Conservation (phyloP, 1,140 invertebrate genomes). For the Drosophila arawakana region DNA sequence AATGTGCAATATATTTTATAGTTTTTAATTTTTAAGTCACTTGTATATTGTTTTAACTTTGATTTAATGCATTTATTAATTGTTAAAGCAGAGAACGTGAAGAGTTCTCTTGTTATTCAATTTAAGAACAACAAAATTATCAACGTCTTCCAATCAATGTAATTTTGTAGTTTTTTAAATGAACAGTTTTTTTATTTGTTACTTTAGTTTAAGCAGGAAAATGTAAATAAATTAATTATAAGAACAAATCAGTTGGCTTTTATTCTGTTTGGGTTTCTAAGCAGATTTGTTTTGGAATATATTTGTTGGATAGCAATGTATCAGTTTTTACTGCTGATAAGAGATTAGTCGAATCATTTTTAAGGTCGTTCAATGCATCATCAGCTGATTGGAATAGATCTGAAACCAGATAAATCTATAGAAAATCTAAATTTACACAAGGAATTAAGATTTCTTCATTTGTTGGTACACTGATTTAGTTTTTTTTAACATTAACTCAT, state of each 20-base stretch:
- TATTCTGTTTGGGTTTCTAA: not conserved
- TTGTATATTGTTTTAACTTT: slow-evolving; percentile 36
- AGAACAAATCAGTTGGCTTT: slow-evolving; percentile 10
- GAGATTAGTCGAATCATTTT: no score
- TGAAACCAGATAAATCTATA: no score
- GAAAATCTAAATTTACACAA: no score
- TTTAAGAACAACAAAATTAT: slow-evolving; percentile 48
- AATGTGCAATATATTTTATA: slow-evolving; percentile 53
- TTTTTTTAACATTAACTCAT: no score
- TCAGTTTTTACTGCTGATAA: no score
- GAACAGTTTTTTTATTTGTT: slow-evolving; percentile 31
- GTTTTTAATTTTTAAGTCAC: slow-evolving; percentile 18
- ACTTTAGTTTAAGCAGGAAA: slow-evolving; percentile 43
- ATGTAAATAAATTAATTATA: slow-evolving; percentile 49
- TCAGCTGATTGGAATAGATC: no score
- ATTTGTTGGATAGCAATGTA: not conserved
- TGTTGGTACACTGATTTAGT: no score
- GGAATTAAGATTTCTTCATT: no score
- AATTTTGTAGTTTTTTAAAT: not conserved
- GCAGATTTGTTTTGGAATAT: not conserved
- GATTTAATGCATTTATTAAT: not conserved
- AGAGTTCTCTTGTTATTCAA: not conserved
- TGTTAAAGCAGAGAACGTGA: not conserved
- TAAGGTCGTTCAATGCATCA: no score
- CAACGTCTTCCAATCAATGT: slow-evolving; percentile 59